Conservation (phyloP, 2,113 vertebrate species). For the Daphoenositta chrysoptera region DNA sequence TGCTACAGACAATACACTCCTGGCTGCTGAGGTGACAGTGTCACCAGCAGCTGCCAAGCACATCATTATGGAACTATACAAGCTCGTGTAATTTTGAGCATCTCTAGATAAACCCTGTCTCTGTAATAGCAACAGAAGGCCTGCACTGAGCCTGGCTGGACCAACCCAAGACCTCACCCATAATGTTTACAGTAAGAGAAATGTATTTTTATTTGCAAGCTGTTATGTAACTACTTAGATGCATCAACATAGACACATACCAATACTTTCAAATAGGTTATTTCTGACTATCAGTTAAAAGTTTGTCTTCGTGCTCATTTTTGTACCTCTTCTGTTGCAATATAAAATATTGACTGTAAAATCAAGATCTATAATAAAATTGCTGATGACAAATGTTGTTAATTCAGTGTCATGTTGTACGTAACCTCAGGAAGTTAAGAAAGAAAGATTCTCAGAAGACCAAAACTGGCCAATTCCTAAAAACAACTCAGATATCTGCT, state of each 20-base stretch:
- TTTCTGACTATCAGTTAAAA: not conserved
- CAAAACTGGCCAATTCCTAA: not conserved
- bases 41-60: not conserved
- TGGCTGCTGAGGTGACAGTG: not conserved
- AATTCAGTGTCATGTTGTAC: not conserved
- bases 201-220: not conserved
- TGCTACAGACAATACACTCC: accelerated
- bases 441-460: not conserved
- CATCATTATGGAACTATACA: not conserved
- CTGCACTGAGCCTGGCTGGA: not conserved
- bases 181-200: constrained; percentile 9
- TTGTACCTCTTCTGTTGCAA: not conserved
- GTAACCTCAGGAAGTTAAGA: not conserved
- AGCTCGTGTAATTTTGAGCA: not conserved
- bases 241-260: not conserved
- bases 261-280: not conserved
- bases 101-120: not conserved
- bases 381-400: not conserved
- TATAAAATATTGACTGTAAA: not conserved
- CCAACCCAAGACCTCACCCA: not conserved
- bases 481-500: not conserved
- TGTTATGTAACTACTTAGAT: not conserved
- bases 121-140: not conserved
- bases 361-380: not conserved
- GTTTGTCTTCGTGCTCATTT: not conserved